Percentiles rank a stretch among this genome's conserved stretches.
Evolutionary conservation across 2,888 invertebrate species (phyloP).

Genomic region (Caenorhabditis virilis): DNA sequence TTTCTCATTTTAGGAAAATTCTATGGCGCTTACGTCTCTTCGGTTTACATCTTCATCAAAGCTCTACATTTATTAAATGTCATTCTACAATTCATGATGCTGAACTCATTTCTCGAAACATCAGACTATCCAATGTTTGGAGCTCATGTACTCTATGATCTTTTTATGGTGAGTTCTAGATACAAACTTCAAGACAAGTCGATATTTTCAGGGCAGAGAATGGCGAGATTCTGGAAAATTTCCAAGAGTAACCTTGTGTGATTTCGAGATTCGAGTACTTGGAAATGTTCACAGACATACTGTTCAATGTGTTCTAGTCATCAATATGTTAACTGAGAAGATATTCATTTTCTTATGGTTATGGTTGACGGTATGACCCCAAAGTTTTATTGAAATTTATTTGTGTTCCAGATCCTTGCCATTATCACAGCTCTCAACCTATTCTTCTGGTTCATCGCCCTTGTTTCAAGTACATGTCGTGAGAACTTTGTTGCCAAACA

Average conservation of each 20-base stretch:
- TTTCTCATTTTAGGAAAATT: conserved; percentile 68
- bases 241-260: conserved; percentile 70
- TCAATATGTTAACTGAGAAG: conserved; percentile 69
- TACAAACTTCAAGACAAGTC: conserved; percentile 1
- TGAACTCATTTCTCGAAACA: conserved; percentile 71
- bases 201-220: conserved; percentile 58
- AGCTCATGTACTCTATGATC: conserved; percentile 70
- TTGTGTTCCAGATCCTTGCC: conserved; percentile 56
- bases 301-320: conserved; percentile 66
- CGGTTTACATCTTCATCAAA: conserved; percentile 71
- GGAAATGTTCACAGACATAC: conserved; percentile 69
- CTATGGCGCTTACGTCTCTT: conserved; percentile 71
- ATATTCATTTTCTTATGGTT: conserved; percentile 69
- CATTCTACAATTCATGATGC: conserved; percentile 69
- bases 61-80: conserved; percentile 65
- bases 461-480: conserved; percentile 56
- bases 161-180: conserved; percentile 68
- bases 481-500: conserved; percentile 50
- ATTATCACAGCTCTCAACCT: conserved; percentile 63
- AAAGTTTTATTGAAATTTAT: not conserved
- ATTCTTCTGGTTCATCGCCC: conserved; percentile 65
- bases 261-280: conserved; percentile 69
- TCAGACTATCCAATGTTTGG: conserved; percentile 69
- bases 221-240: conserved; percentile 69
- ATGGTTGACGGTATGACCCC: conserved; percentile 59